A percentile compares a stretch with the other conserved stretches of the same genome.
phyloP scores from a whole-genome alignment of 1,140 invertebrate species.

The Bombus pascuorum region DNA sequence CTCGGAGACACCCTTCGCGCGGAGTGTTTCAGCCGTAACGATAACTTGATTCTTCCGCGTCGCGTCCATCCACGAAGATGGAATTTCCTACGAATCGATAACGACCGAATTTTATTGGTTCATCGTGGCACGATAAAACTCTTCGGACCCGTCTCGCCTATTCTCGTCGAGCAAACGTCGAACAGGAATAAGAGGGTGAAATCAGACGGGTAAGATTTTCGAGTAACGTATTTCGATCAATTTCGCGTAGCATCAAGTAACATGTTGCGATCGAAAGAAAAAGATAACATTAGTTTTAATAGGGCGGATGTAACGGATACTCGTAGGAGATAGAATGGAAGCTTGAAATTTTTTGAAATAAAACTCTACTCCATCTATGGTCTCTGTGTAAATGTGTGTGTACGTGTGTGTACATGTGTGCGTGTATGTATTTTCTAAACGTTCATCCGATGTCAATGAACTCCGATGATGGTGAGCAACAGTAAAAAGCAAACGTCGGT shows the following conservation, averaged over 20 bases:
- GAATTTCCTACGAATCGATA: conserved; percentile 25
- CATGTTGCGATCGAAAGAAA: background rate
- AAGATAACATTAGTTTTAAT: background rate
- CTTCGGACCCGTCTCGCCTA: background rate
- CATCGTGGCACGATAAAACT: background rate
- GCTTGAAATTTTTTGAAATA: background rate
- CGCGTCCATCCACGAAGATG: background rate
- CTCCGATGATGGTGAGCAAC: background rate
- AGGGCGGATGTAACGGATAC: background rate
- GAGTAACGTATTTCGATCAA: background rate
- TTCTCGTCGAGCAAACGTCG: background rate
- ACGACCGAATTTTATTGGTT: conserved; percentile 15
- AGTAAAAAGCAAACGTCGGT: conserved; percentile 20
- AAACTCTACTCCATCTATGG: background rate
- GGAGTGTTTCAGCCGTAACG: conserved; percentile 34
- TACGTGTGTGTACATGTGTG: background rate
- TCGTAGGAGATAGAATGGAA: background rate
- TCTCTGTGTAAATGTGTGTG: background rate
- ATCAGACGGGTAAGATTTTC: background rate
- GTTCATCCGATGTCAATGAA: background rate
- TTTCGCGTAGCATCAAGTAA: background rate
- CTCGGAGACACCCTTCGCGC: background rate
- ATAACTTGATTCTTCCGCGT: conserved; percentile 39
- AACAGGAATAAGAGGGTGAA: too few relatives aligned
- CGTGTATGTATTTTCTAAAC: background rate